Conservation (phyloP, 2,113 vertebrate species). For the Oreochromis spilurus region DNA sequence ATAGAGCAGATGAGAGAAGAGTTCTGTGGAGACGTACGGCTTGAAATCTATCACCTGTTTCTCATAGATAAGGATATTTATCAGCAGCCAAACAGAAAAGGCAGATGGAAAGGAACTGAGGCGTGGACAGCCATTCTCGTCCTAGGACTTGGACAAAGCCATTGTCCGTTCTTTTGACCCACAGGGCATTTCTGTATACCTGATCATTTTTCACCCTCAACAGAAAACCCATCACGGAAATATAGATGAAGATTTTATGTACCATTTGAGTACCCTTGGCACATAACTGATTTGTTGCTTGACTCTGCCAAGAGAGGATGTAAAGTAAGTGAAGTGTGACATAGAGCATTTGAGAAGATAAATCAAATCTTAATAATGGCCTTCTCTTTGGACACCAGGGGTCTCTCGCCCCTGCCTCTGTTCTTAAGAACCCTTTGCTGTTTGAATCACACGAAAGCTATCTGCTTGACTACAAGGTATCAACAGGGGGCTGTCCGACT, state of each 20-base stretch:
- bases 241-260: constrained; percentile 64
- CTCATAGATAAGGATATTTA: constrained; percentile 68
- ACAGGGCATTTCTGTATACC: background rate
- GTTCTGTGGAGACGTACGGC: constrained; percentile 42
- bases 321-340: constrained; percentile 65
- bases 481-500: background rate
- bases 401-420: constrained; percentile 9
- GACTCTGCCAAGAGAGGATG: constrained; percentile 45
- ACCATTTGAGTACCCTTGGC: constrained; percentile 51
- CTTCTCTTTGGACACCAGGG: constrained; percentile 15
- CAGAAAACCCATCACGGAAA: constrained; percentile 46
- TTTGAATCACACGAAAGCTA: constrained; percentile 37
- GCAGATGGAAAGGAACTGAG: constrained; percentile 19
- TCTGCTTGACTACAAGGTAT: constrained; percentile 1
- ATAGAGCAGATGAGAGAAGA: constrained; percentile 52
- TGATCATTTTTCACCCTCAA: constrained; percentile 34
- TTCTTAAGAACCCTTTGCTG: constrained; percentile 12
- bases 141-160: constrained; percentile 17
- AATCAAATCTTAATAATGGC: constrained; percentile 59
- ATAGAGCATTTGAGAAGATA: constrained; percentile 49
- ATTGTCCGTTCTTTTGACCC: constrained; percentile 45
- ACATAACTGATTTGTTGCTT: constrained; percentile 51
- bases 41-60: constrained; percentile 69
- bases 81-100: constrained; percentile 48
- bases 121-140: constrained; percentile 15